A percentile compares a stretch with the other conserved stretches of the same genome.
phyloP scores from a whole-genome alignment of 2,113 vertebrate genomes.

The Piliocolobus tephrosceles region DNA sequence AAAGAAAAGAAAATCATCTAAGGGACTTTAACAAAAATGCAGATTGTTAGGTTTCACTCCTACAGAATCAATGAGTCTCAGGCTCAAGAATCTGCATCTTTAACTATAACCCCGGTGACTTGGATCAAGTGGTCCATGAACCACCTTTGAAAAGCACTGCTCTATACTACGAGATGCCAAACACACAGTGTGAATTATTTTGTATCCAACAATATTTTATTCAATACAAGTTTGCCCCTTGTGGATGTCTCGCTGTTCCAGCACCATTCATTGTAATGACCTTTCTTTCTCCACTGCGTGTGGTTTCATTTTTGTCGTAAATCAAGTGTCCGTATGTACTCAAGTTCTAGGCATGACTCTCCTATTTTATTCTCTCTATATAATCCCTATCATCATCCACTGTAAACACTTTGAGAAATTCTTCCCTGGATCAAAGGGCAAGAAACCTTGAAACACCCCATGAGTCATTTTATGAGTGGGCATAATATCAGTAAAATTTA shows the following conservation, averaged over 20 bases:
- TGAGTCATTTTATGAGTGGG: background rate
- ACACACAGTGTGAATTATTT: background rate
- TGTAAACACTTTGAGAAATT: conserved; percentile 15
- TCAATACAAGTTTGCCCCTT: background rate
- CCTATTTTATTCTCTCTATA: background rate
- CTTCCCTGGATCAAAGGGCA: background rate
- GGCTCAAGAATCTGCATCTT: background rate
- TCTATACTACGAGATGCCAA: background rate
- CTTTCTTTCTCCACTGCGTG: background rate
- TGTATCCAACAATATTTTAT: background rate
- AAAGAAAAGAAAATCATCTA: background rate
- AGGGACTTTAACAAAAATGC: background rate
- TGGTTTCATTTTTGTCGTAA: conserved; percentile 4
- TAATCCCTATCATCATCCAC: background rate
- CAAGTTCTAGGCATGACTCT: background rate
- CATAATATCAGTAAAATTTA: background rate
- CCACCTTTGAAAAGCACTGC: background rate
- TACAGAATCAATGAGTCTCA: background rate
- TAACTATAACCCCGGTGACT: background rate
- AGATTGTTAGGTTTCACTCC: background rate
- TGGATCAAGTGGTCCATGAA: background rate
- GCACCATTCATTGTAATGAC: background rate
- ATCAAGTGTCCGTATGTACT: background rate
- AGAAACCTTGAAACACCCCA: background rate
- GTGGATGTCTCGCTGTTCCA: background rate